Base-by-base conservation (phyloP, 2,113 vertebrate species). In the Gyps fulvus region DNA sequence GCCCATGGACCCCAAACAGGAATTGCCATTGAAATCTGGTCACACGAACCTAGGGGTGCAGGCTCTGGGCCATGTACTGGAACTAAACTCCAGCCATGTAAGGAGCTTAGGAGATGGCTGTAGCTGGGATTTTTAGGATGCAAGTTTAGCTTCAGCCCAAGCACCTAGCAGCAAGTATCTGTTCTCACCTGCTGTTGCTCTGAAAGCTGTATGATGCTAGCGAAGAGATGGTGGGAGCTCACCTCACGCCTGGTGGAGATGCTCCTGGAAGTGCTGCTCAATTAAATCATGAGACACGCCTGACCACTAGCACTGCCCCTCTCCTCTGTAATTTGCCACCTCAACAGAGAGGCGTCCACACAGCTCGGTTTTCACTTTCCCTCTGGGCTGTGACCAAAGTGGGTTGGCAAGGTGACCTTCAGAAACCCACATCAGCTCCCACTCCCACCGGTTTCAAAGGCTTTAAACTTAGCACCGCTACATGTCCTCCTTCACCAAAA, bases 401-500 rank as follows among this genome's bases (percentile, higher is more conserved):
- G 1, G 25, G 16, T 6, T 8, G 3, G 42, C 4, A 4, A 57
- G 31, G 57, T 7, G 20, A 25, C 19, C 18, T 34, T 8, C 47
- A 34, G 66, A 22, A 50, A 23, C 10, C 26, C 19, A 5, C 12
- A 19, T 8, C 50, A 52, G 89, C 59, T 82, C 66, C 70, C n/a
- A 3, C 1, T 20, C 26, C 21, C 0, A 0, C 0, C 1, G 0
- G 22, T 22, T 2, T 8, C 52, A 21, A 42, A 49, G 45, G 38
- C 61, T 57, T 50, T n/a, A 8, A 47, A n/a, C 25, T 22, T 80
- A 34, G 83, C 57, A 23, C 43, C 6, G 7, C 61, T 61, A 1
- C 0, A 10, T 0, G 1, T 4, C 38, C 29, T 69, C n/a, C 76
- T 10, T 31, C 19, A n/a, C 76, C 11, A 0, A 29, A 45, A 11